phyloP scores from a whole-genome alignment of 2,888 invertebrate species.

The Tinea trinotella region DNA sequence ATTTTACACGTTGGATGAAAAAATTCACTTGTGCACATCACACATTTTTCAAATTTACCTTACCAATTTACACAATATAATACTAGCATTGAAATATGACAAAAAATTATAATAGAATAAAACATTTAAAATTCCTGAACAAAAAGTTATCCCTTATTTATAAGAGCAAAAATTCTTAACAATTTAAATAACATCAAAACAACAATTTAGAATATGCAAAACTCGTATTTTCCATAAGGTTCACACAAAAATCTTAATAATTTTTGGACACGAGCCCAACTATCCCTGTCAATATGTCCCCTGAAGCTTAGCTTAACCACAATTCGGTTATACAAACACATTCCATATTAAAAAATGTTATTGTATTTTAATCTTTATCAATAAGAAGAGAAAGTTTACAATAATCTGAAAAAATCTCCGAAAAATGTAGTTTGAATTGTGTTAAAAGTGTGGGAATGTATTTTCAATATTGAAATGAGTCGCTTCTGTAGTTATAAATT shows the following conservation, averaged over 20 bases:
- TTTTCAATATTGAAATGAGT: conserved; percentile 12
- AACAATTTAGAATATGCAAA: not conserved
- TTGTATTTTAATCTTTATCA: not conserved
- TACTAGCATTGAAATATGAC: too few species aligned
- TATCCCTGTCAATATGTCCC: conserved; percentile 1
- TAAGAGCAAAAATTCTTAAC: too few species aligned
- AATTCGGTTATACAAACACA: not conserved
- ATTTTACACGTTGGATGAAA: too few species aligned
- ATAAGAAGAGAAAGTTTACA: not conserved
- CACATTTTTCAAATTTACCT: too few species aligned
- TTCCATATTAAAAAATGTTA: not conserved
- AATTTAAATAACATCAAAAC: too few species aligned
- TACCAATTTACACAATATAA: too few species aligned
- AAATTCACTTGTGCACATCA: too few species aligned
- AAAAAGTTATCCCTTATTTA: too few species aligned
- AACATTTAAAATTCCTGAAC: too few species aligned
- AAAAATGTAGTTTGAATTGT: not conserved
- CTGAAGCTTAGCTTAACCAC: not conserved
- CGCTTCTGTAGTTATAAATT: conserved; percentile 2
- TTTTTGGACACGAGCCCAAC: not conserved
- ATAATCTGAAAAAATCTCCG: not conserved
- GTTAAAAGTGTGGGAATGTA: not conserved
- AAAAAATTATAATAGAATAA: too few species aligned
- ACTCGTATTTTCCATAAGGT: not conserved
- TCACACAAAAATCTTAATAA: not conserved